Evolutionary conservation across 1,140 invertebrate genomes (phyloP).

Genomic region (Heliothis virescens): DNA sequence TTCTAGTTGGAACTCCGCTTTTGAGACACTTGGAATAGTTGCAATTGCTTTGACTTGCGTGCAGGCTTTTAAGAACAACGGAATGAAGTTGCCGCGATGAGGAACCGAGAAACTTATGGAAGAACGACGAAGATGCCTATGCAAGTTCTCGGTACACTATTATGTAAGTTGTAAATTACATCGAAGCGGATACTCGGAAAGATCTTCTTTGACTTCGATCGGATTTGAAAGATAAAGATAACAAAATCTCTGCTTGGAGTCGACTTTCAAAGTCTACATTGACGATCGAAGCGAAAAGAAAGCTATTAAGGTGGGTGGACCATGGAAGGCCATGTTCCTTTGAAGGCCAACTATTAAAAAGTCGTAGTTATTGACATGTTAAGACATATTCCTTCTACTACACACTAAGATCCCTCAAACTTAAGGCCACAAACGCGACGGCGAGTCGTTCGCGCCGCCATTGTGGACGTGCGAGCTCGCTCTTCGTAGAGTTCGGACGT

Average conservation of each 20-base stretch:
- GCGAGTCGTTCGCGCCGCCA: too few relatives aligned
- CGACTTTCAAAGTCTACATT: conserved; percentile 21
- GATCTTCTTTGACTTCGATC: conserved; percentile 12
- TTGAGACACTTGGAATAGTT: conserved; percentile 56
- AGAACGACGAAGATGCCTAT: conserved; percentile 29
- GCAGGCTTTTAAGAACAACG: conserved; percentile 45
- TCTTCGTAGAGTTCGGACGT: too few relatives aligned
- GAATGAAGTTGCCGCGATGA: conserved; percentile 38
- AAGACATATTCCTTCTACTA: too few relatives aligned
- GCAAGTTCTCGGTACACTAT: not conserved
- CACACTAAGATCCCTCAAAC: too few relatives aligned
- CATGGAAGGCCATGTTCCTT: too few relatives aligned
- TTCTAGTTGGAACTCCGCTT: conserved; percentile 55
- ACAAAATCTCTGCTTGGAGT: conserved; percentile 23
- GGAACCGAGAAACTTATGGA: conserved; percentile 34
- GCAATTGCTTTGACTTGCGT: conserved; percentile 52
- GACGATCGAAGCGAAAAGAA: conserved; percentile 22
- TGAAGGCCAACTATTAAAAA: too few relatives aligned
- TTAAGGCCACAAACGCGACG: too few relatives aligned
- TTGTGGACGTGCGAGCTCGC: too few relatives aligned
- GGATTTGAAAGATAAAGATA: conserved; percentile 33
- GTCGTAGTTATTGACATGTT: too few relatives aligned
- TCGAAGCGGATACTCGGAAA: conserved; percentile 19
- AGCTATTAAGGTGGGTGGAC: too few relatives aligned
- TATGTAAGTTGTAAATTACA: conserved; percentile 26